phyloP scores from a whole-genome alignment of 2,797 vertebrate species.

The Remorina albescens region DNA sequence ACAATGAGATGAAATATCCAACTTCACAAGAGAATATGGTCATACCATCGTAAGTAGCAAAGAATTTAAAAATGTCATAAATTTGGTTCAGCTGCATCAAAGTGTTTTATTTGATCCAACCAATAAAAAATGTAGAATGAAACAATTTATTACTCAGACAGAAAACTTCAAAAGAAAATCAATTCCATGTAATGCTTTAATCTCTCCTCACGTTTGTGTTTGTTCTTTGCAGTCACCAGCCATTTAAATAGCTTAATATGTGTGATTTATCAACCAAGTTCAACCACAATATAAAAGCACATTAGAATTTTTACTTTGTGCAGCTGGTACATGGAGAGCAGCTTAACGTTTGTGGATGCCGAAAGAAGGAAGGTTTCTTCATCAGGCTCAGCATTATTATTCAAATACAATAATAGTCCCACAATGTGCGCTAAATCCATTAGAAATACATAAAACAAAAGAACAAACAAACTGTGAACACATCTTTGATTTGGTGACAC shows the following conservation, averaged over 20 bases:
- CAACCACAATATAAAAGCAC: conserved; percentile 4
- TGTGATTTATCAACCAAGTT: neutral
- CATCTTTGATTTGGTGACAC: neutral
- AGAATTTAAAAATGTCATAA: neutral
- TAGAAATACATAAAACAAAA: neutral
- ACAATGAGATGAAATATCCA: neutral
- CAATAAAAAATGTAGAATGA: neutral
- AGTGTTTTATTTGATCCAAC: neutral
- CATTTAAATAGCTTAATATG: neutral
- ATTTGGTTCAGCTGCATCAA: neutral
- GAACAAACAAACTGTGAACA: no score
- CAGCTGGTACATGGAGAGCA: conserved; percentile 20
- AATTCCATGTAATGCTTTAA: neutral
- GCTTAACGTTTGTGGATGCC: conserved; percentile 2
- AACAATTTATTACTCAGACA: neutral
- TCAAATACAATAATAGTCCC: conserved; percentile 34
- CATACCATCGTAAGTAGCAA: neutral
- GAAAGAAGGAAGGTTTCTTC: conserved; percentile 34
- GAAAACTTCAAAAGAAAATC: neutral
- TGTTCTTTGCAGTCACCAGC: neutral
- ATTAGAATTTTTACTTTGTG: conserved; percentile 30
- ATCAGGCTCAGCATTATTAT: conserved; percentile 12
- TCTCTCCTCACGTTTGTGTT: neutral
- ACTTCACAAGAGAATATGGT: neutral
- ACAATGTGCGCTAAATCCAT: neutral